These are phyloP conservation scores for Addax nasomaculatus DNA, from an alignment of 2,113 vertebrate species.

Conservation along the genomic window DNA sequence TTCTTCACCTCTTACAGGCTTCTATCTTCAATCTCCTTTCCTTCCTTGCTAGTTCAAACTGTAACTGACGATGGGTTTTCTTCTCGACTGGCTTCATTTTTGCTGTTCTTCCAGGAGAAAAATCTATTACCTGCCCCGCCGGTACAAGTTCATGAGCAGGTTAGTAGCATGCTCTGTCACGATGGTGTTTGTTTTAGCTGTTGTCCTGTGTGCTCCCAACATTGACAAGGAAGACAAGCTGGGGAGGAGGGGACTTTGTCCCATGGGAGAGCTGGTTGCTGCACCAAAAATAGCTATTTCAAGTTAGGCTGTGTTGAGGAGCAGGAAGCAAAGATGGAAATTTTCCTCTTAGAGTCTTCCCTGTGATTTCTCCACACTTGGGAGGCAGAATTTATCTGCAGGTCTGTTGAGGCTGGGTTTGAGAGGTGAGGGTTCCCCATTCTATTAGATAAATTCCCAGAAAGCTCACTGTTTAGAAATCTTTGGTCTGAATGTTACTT, in stretches of 20 bases:
- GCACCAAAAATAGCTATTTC: neutral
- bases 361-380: neutral
- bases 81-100: constrained; percentile 94
- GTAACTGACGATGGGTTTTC: constrained; percentile 91
- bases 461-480: neutral
- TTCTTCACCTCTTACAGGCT: constrained; percentile 92
- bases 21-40: constrained; percentile 92
- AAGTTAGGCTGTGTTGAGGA: neutral
- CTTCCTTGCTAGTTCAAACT: constrained; percentile 91
- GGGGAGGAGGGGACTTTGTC: neutral
- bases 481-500: neutral
- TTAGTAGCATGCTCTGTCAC: constrained; percentile 74
- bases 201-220: neutral
- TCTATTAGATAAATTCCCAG: neutral
- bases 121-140: constrained; percentile 94
- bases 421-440: neutral
- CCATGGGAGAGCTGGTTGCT: neutral
- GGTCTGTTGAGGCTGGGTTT: neutral
- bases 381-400: neutral
- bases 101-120: constrained; percentile 94
- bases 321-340: neutral
- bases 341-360: neutral
- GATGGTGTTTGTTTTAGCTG: neutral
- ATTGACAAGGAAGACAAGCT: neutral
- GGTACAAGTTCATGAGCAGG: constrained; percentile 96